Evolutionary conservation across 2,888 invertebrate genomes (phyloP), one percentile per base, ranked within the genome.

Genomic region (Synanthedon tipuliformis): DNA sequence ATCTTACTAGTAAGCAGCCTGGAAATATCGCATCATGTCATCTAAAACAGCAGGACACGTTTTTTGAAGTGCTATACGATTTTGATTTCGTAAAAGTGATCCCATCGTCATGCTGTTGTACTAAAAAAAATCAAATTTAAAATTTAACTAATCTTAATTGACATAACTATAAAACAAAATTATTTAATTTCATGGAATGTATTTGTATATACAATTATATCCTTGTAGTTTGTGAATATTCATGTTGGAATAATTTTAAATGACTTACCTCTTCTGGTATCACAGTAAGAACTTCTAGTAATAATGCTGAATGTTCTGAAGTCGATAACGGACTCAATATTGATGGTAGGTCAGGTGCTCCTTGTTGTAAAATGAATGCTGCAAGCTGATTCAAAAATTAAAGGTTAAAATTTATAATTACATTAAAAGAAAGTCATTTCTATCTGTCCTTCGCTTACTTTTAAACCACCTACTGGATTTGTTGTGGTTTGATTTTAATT

Each of bases 251-350:
- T 23, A 23, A 23, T 23, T n/a, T 41, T 41, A 41, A n/a, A 13
- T n/a, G 13, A 41, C 45, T 83, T 84, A 95, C 95, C 89, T 97
- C 97, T 83, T 94, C 94, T 27, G 97, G 96, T 70, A 97, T 91
- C 53, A 95, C 93, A 64, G 93, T 92, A 13, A 97, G 87, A 45
- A 97, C 93, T 87, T 95, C 94, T 52, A 97, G 75, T 64, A 97
- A 77, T n/a, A 88, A 61, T 52, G 77, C 67, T 53, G 78, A 76
- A 57, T 83, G 81, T 57, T 84, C 81, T 34, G 81, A 63, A 78
- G 88, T 71, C 80, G 91, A 83, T 89, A 93, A 59, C 80, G 91
- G 69, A 81, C 88, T 72, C 49, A 95, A 90, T 54, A 96, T 89
- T 64, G 94, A 92, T 55, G 92, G 91, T 57, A 97, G 90, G 54